Percentiles rank a stretch among this genome's conserved stretches.
Evolutionary conservation across 2,797 vertebrate genomes (phyloP).

Genomic region (Synanceia verrucosa): DNA sequence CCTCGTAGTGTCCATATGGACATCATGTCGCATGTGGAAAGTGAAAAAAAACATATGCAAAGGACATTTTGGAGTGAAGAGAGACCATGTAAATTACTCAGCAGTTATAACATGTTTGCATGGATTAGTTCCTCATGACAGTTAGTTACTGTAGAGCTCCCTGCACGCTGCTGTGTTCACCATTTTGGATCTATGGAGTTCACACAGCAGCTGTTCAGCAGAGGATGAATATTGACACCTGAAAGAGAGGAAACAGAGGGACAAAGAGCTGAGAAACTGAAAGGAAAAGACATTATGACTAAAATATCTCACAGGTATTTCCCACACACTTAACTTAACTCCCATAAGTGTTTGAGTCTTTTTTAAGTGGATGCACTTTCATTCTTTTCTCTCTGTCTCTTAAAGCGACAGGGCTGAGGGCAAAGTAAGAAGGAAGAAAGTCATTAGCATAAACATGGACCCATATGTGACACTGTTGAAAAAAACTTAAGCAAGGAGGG

Average conservation of each 20-base stretch:
- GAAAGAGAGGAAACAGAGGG: not conserved
- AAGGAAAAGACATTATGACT: constrained; percentile 9
- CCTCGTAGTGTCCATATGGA: not conserved
- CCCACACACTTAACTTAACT: not conserved
- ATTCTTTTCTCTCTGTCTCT: not conserved
- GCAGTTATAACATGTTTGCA: constrained; percentile 6
- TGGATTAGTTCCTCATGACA: not conserved
- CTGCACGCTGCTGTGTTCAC: not conserved
- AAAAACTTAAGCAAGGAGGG: not conserved
- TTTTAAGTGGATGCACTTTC: constrained; percentile 4
- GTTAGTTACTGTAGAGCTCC: not conserved
- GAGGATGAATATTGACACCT: not conserved
- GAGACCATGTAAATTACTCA: not conserved
- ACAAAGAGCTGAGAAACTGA: not conserved
- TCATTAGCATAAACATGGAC: constrained; percentile 54
- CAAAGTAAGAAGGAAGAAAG: constrained; percentile 28
- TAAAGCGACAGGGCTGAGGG: constrained; percentile 35
- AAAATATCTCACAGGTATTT: constrained; percentile 1
- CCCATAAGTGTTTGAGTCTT: not conserved
- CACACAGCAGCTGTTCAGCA: not conserved
- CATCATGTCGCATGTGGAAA: too few species aligned
- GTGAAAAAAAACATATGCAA: not conserved
- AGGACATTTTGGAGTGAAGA: not conserved
- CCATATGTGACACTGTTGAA: constrained; percentile 42
- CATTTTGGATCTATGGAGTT: not conserved